Base-by-base conservation (phyloP, 92 coral and sea anemone species). In the Parazoanthus swiftii region DNA sequence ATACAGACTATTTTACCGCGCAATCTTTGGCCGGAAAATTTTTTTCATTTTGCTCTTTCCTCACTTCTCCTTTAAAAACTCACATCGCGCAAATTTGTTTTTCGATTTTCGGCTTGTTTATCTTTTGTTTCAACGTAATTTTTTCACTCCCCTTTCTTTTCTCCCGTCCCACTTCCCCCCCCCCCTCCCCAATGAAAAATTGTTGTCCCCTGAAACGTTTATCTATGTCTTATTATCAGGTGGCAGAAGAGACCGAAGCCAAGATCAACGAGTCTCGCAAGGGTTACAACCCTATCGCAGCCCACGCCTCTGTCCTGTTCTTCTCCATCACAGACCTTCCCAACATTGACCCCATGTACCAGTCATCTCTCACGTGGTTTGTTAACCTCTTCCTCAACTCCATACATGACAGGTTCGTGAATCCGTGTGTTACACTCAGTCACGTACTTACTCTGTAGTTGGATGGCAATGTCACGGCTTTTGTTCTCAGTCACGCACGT, bases 261-360 rank as follows among this genome's bases (percentile, higher is more conserved):
- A 97, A 95, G 93, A 97, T 97, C 59, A 97, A 97, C 68, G 97
- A 97, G 88, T 97, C 99, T 20, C 93, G 99, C 65, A 93, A 94
- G 48, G 99, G 99, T 10, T 97, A 97, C 85, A 95, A 93, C 80
- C 99, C 99, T 0, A 97, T 97, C 37, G 99, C 99, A 8, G 93
- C 98, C 50, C 99, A 97, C 81, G 99, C 99, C 4, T 97, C 99
- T 35, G 99, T 97, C 2, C 87, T 97, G 91, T 97, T 97, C 88
- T 97, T 97, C 93, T 97, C 99, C 81, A 97, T 97, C 70, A 97
- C 99, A 2, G 98, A 97, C 81, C 85, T 97, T 26, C 99, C 98
- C 42, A 97, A 97, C 81, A 97, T 97, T 85, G 99, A 97, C 90
- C 99, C 99, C 26, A 97, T 97, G 99, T 97, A 97, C 95, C 99